Evolutionary conservation across 2,797 vertebrate genomes (phyloP), one percentile per base, ranked within the genome.

Genomic region (Scolopax bukidnonensis): DNA sequence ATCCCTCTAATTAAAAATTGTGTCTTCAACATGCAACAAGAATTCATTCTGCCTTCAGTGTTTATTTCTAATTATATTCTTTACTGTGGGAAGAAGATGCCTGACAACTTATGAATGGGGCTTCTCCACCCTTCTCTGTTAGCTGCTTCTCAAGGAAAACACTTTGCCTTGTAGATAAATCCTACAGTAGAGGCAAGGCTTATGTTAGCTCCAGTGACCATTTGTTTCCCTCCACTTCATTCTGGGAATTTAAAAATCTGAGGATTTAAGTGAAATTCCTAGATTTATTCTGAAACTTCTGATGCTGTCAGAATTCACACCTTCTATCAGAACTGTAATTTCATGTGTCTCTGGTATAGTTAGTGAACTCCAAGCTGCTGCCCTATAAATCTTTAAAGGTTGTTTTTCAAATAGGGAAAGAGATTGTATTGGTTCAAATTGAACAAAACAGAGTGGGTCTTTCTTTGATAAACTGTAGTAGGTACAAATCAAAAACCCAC

Each of bases 291-390:
- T 95, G 91, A 96, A 96, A 96, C 93, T 96, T 95, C 90, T 94
- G 92, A 90, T 7, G 93, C 94, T 94, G 93, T 90, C 94, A 96
- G 94, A 96, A 97, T 97, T 95, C 96, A 96, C 94, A 95, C 95
- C 94, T 95, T 94, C 94, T 68, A 94, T 88, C 65, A 97, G 90
- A 96, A 94, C 95, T 96, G 95, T 57, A 95, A 96, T 96, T 94
- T 96, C 65, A 96, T 94, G 93, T 96, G 85, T 96, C 67, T 96
- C 90, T 96, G 68, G 86, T 96, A 50, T 85, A 96, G 95, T 89
- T 89, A 97, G 92, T 95, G 93, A 96, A 94, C 96, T 94, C 89
- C 95, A 97, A 95, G 95, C 95, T 97, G 96, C 87, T 96, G 95
- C 93, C 95, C 95, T 96, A 94, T 80, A 96, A 96, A 96, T 96